Evolutionary conservation across 1,140 invertebrate genomes (phyloP), one percentile per base, ranked within the genome.

Genomic region (Antheraea pernyi): DNA sequence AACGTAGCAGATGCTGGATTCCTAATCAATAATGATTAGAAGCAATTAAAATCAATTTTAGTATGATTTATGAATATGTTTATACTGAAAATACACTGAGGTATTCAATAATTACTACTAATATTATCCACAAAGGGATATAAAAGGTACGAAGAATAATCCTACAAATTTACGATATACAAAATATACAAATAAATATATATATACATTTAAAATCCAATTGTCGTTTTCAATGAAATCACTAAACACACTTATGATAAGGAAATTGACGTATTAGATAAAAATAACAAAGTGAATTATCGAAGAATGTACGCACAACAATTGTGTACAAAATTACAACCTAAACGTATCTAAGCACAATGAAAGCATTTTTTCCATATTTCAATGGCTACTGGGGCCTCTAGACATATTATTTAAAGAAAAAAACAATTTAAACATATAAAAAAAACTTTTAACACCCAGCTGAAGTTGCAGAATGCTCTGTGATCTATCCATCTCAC

Each of bases 161-260:
- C 46, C 46, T 53, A 53, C 13, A 53, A 53, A 53, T 6, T 16
- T 16, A 53, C 2, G 46, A 53, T 53, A 16, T 53, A 42, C 39
- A 53, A 53, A 53, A 53, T 53, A 53, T 53, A 53, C 46, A 53
- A 53, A 53, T 16, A 13, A 53, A 53, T 53, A 13, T 53, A 53
- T 53, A 13, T 53, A 53, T 53, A 53, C 46, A 53, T 11, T 53
- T 53, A 3, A 11, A 53, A 53, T 53, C 13, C 46, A 53, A 13
- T 53, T 53, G 46, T 53, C 46, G 46, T 53, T 53, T 53, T 53
- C 0, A 53, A 10, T 53, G 5, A 53, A 53, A 53, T 53, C 46
- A 13, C 46, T 53, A 53, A 13, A 13, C 13, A 53, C 46, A 16
- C 11, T 53, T 53, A 53, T 16, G 46, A 53, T 53, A 53, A 53